These are phyloP conservation scores for Trogon surrucura DNA, from an alignment of 2,113 vertebrate genomes.

Conservation along the genomic window DNA sequence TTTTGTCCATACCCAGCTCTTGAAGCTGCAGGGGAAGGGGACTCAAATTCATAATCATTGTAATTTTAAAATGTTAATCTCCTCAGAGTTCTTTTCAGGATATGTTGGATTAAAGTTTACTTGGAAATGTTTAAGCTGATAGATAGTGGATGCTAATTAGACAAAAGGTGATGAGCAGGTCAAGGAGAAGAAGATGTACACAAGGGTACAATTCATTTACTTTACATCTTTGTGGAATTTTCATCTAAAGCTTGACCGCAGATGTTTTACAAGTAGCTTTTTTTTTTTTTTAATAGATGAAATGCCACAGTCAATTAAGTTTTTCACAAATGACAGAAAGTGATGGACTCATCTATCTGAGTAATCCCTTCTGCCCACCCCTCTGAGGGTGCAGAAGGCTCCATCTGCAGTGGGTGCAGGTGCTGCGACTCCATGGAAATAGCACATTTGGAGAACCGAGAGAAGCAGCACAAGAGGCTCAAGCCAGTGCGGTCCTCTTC, in stretches of 20 bases:
- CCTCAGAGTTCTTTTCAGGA: neutral
- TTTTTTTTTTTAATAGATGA: neutral
- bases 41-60: neutral
- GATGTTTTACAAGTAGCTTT: neutral
- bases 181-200: neutral
- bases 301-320: neutral
- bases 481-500: neutral
- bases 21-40: neutral
- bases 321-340: neutral
- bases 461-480: neutral
- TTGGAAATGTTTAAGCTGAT: neutral
- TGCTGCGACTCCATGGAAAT: neutral
- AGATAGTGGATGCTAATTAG: neutral
- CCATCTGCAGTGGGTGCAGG: neutral
- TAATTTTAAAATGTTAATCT: neutral
- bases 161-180: neutral
- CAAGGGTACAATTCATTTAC: neutral
- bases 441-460: neutral
- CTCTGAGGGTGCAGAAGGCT: neutral
- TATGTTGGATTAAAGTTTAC: neutral
- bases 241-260: neutral
- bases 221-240: slow-evolving; percentile 12
- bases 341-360: neutral
- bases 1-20: neutral
- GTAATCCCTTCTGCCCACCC: neutral